Base-by-base conservation (phyloP, 2,888 invertebrate genomes). In the Phaedon cochleariae region DNA sequence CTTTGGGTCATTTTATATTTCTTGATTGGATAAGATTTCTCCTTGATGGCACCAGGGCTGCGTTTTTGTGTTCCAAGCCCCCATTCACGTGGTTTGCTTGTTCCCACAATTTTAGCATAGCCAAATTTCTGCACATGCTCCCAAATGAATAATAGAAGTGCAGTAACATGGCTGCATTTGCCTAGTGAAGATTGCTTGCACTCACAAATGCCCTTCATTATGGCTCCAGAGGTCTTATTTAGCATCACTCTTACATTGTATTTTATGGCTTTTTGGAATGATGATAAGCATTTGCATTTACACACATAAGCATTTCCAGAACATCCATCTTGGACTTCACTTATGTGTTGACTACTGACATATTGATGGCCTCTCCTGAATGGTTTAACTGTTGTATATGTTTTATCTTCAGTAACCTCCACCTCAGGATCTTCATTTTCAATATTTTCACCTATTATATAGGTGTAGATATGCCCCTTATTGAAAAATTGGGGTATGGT, bases 131-230 rank as follows among this genome's bases (percentile, higher is more conserved):
- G 12, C 2, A 52, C 17, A 29, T 52, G 10, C 10, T 52, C 31
- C 52, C 52, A 52, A 15, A 52, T 29, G 15, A 52, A 52, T n/a
- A n/a, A n/a, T n/a, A n/a, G n/a, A n/a, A n/a, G n/a, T n/a, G n/a
- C n/a, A n/a, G n/a, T n/a, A n/a, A 52, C 29, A 29, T 31, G 52
- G 31, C 52, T 52, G 15, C 52, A 51, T 52, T 52, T 52, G 26
- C 15, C 52, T 6, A 52, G 31, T 15, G 52, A 15, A 22, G 52
- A 52, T 29, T 52, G 52, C n/a, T 52, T 51, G n/a, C n/a, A n/a
- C n/a, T n/a, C n/a, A n/a, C n/a, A n/a, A n/a, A n/a, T n/a, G n/a
- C n/a, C n/a, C n/a, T 21, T 51, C 7, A 21, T 21, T 9, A 21
- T 12, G 2, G 34, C 4, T 51, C 51, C 51, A 51, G 17, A 52